Base-by-base conservation (phyloP, 2,797 vertebrate species). In the Lepilemur septentrionalis region DNA sequence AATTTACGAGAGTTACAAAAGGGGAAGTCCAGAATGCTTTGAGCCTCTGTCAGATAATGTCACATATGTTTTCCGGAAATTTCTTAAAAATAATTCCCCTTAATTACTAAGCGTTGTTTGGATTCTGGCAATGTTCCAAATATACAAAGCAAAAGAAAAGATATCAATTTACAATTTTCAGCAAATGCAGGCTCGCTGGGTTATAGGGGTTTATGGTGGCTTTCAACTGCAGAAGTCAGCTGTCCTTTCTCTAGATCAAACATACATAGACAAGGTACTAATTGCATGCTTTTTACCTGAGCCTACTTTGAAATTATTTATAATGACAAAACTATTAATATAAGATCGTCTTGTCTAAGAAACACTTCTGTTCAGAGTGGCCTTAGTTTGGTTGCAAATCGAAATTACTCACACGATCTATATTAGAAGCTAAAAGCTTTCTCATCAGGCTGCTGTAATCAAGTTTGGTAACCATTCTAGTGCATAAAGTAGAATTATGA, bases 401-500 rank as follows among this genome's bases (percentile, higher is more conserved):
- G 2, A 97, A 97, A 94, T 93, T 80, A 90, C 72, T 70, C 75
- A 85, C 84, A 63, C 88, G 78, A 75, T 96, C 96, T 94, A 13
- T 96, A 92, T 95, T 50, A 95, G 84, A 81, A 89, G 84, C 63
- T 96, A 96, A 95, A 96, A 91, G 93, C 91, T 81, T 79, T 96
- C 95, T 96, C 93, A 96, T 97, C 94, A 86, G 82, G 94, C 91
- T 82, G 69, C 89, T n/a, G 96, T 96, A 98, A 97, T 97, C 97
- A 98, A 97, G 96, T 96, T 97, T 96, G 96, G 90, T 93, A 93
- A 96, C 80, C 95, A 97, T 94, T 93, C 94, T 97, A 61, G 87
- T 79, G 57, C 91, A 76, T 82, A 72, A 95, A 95, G 96, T 73
- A 85, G 94, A 97, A 97, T 97, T 97, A 98, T 97, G 96, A 98